These are phyloP conservation scores for Limnephilus auricula DNA, from an alignment of 2,888 invertebrate genomes.

Conservation along the genomic window DNA sequence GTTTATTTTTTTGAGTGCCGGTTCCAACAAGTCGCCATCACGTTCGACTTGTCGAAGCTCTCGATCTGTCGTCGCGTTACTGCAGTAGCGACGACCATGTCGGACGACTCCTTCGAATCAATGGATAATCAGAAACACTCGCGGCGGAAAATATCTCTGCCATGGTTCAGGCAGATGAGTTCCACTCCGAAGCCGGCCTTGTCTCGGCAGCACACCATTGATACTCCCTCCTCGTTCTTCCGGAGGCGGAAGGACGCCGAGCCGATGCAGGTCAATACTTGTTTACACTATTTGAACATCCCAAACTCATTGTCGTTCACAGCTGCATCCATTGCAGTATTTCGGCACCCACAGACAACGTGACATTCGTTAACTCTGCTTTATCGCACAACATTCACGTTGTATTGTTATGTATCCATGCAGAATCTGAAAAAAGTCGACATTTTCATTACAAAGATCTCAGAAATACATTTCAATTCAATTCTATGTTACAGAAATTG, in stretches of 20 bases:
- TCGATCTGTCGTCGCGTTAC: slow-evolving; percentile 44
- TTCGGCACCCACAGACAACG: not conserved
- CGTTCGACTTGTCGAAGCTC: slow-evolving; percentile 44
- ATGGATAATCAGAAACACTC: slow-evolving; percentile 76
- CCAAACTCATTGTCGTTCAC: not conserved
- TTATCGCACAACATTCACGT: not conserved
- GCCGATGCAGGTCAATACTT: slow-evolving; percentile 50
- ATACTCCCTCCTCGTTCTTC: slow-evolving; percentile 91
- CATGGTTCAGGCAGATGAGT: slow-evolving; percentile 92
- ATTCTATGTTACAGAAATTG: too few relatives aligned
- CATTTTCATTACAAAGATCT: not conserved
- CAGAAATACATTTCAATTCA: not conserved
- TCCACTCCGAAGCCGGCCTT: slow-evolving; percentile 82
- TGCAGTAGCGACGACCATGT: slow-evolving; percentile 32
- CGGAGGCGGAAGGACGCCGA: slow-evolving; percentile 81
- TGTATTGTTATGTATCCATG: not conserved
- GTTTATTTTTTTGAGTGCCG: not conserved
- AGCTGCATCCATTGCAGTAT: not conserved
- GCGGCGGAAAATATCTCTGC: slow-evolving; percentile 91
- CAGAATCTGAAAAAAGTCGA: too few relatives aligned
- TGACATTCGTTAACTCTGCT: too few relatives aligned
- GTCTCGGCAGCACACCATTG: slow-evolving; percentile 92
- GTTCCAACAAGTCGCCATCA: slow-evolving; percentile 30
- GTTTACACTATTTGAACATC: not conserved
- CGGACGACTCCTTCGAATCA: slow-evolving; percentile 44